Evolutionary conservation across 2,797 vertebrate species (phyloP).

Genomic region (Oreortyx pictus): DNA sequence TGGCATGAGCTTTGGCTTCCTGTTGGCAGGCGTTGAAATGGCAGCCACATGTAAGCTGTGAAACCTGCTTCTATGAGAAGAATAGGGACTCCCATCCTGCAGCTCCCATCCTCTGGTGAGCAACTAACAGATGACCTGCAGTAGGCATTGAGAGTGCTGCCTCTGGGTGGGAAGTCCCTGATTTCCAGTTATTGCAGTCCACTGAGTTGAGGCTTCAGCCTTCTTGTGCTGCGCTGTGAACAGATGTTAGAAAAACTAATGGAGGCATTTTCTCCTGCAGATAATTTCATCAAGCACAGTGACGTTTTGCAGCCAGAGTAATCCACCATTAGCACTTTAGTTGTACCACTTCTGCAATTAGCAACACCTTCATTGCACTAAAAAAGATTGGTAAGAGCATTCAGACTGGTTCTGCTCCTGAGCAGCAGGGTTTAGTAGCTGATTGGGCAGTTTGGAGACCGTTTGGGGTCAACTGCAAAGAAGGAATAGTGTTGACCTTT

Average conservation of each 20-base stretch:
- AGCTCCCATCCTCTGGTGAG: background rate
- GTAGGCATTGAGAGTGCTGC: fast-evolving
- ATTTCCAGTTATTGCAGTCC: background rate
- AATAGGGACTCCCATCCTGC: fast-evolving
- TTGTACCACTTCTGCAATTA: slow-evolving; percentile 55
- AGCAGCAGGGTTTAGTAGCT: background rate
- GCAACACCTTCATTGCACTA: background rate
- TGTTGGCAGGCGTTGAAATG: fast-evolving
- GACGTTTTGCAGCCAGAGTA: slow-evolving; percentile 49
- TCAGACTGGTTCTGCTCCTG: background rate
- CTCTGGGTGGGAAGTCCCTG: background rate
- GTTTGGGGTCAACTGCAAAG: background rate
- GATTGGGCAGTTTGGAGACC: background rate
- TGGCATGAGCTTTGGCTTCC: background rate
- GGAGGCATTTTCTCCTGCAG: background rate
- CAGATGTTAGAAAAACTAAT: background rate
- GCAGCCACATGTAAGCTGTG: background rate
- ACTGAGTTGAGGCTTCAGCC: background rate
- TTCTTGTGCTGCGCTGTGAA: background rate
- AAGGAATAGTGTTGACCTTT: background rate
- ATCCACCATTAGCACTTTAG: slow-evolving; percentile 27
- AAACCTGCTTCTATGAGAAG: background rate
- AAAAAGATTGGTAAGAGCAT: background rate
- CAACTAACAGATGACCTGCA: background rate
- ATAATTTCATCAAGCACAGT: background rate